Conservation (phyloP, 2,113 vertebrate genomes). For the Xenopus tropicalis region DNA sequence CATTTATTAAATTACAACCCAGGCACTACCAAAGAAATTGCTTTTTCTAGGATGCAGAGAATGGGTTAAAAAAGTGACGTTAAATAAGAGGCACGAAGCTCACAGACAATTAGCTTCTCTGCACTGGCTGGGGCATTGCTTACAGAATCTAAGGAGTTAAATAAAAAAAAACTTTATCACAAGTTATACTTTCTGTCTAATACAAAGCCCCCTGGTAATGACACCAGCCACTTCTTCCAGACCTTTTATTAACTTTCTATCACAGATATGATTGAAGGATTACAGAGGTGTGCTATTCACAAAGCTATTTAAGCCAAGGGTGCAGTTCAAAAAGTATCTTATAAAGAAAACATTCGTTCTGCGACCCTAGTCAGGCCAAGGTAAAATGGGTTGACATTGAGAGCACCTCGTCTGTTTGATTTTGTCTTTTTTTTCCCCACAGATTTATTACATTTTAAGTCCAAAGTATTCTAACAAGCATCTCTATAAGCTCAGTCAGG, state of each 20-base stretch:
- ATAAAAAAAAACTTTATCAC: background rate
- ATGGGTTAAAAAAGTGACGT: too few species aligned
- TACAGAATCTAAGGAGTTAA: background rate
- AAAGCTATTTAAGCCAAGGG: slow-evolving; percentile 25
- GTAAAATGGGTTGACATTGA: background rate
- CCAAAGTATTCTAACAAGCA: background rate
- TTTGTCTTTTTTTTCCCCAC: background rate
- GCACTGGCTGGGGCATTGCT: too few species aligned
- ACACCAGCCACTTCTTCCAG: background rate
- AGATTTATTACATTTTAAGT: slow-evolving; percentile 3
- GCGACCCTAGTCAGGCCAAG: too few species aligned
- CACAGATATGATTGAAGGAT: slow-evolving; percentile 28
- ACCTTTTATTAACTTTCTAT: slow-evolving; percentile 14
- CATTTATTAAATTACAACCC: too few species aligned
- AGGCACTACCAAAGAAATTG: too few species aligned
- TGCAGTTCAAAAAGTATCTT: slow-evolving; percentile 4
- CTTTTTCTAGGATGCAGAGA: too few species aligned
- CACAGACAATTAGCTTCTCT: too few species aligned
- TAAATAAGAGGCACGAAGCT: too few species aligned
- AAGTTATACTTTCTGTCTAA: background rate
- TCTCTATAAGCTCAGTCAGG: background rate
- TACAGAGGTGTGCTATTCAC: slow-evolving; percentile 11
- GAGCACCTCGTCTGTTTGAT: slow-evolving; percentile 6
- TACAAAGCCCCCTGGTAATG: background rate
- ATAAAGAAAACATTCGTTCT: slow-evolving; percentile 6